phyloP scores from a whole-genome alignment of 2,888 invertebrate species.

The Oligia fasciuncula region DNA sequence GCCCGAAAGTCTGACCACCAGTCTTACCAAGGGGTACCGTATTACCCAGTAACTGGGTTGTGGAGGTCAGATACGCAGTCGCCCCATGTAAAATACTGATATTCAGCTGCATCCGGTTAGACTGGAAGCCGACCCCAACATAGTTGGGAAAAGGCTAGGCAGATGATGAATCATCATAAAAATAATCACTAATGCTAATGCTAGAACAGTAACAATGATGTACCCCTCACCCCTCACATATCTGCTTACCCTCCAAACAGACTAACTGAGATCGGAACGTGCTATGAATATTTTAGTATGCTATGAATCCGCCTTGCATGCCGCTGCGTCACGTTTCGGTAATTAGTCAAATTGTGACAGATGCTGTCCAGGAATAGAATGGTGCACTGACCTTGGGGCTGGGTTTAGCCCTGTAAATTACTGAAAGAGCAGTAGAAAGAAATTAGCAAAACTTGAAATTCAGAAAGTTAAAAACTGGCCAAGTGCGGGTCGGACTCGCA shows the following conservation, averaged over 20 bases:
- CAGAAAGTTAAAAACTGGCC: not conserved
- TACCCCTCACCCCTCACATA: not conserved
- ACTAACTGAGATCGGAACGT: conserved; percentile 22
- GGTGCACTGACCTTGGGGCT: conserved; percentile 23
- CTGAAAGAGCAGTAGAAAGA: not conserved
- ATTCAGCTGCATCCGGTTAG: too few relatives aligned
- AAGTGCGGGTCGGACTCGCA: too few relatives aligned
- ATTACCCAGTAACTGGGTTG: too few relatives aligned
- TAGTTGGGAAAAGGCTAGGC: too few relatives aligned
- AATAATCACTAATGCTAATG: not conserved
- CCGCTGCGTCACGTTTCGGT: conserved; percentile 41
- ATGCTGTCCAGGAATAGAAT: conserved; percentile 50
- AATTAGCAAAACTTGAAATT: not conserved
- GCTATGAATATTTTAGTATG: conserved; percentile 50
- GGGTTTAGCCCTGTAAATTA: not conserved
- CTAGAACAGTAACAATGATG: not conserved
- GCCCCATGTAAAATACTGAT: too few relatives aligned
- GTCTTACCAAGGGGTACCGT: too few relatives aligned
- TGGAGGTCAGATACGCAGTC: too few relatives aligned
- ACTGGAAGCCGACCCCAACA: too few relatives aligned
- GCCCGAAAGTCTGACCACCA: too few relatives aligned
- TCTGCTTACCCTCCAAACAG: conserved; percentile 17
- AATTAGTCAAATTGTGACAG: conserved; percentile 50
- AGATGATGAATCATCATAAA: too few relatives aligned
- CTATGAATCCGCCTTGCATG: conserved; percentile 21